Base-by-base conservation (phyloP, 2,113 vertebrate species). In the Delphinus delphis region DNA sequence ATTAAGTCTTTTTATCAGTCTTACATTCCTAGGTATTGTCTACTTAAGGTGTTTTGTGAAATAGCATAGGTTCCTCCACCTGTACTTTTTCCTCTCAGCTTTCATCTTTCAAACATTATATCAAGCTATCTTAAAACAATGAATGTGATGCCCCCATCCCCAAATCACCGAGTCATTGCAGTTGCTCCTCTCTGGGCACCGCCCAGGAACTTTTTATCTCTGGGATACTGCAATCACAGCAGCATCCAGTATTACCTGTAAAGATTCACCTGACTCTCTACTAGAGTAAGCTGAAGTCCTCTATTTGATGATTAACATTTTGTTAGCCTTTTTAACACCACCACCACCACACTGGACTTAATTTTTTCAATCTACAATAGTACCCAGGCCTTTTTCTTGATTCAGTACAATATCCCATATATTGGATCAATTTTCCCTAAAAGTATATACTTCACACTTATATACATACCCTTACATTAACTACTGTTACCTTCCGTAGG, bases 361-460 rank as follows among this genome's bases (percentile, higher is more conserved):
- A 67, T n/a, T 90, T 96, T 96, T 79, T 60, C 74, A 74, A 28
- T 76, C n/a, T 74, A 93, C 33, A 79, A 36, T 70, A 41, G 88
- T 58, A 95, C 10, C 6, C 2, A 93, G 15, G 62, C 60, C 33
- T 90, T 76, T 70, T 76, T 41, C 50, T 88, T 79, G 23, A 21
- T 88, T 87, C 36, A 87, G 33, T 58, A 68, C 1, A 55, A n/a
- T 55, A 96, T 38, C 15, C 41, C 31, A 33, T 23, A 81, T 67
- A 25, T 17, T 91, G 15, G 5, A 53, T 83, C 41, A 95, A 79
- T 77, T 93, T 90, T 84, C 55, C 71, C 21, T 86, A 85, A 86
- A 94, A 82, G 74, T 60, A 90, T 11, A 44, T 15, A 90, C 62
- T 36, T 82, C 38, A 93, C 5, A 73, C 12, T 93, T 17, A 90